Percentiles rank a stretch among this genome's conserved stretches.
phyloP scores from a whole-genome alignment of 2,113 vertebrate species.

The Myotis davidii region DNA sequence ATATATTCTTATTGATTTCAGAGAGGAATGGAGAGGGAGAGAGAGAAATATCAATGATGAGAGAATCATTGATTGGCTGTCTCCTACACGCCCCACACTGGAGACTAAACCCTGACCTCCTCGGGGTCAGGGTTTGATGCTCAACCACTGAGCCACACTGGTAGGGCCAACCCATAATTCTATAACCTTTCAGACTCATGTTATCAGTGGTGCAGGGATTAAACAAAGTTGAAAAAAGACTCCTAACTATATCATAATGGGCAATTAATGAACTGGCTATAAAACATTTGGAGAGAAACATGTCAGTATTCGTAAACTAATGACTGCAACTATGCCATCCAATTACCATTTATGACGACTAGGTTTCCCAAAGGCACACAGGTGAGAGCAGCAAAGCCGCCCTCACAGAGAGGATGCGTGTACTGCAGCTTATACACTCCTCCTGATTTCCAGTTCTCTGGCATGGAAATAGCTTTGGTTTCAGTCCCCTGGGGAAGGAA shows the following conservation, averaged over 20 bases:
- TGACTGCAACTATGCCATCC: fast-evolving
- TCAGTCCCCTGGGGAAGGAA: slow-evolving; percentile 81
- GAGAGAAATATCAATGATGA: too few species aligned
- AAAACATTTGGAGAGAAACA: background rate
- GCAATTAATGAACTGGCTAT: background rate
- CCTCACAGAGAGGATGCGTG: slow-evolving; percentile 90
- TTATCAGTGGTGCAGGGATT: background rate
- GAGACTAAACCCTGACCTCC: too few species aligned
- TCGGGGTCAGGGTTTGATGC: too few species aligned
- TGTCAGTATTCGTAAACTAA: background rate
- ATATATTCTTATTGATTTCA: too few species aligned
- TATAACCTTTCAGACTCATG: background rate
- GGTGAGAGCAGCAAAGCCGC: slow-evolving; percentile 87
- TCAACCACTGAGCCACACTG: too few species aligned
- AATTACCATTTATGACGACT: slow-evolving; percentile 91
- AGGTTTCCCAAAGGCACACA: slow-evolving; percentile 91
- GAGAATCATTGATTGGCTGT: too few species aligned
- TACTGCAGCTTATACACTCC: slow-evolving; percentile 92
- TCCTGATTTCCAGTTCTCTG: slow-evolving; percentile 88
- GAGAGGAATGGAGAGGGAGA: too few species aligned
- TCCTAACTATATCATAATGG: background rate
- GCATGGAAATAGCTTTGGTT: slow-evolving; percentile 88
- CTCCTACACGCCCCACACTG: too few species aligned
- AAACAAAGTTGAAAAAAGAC: background rate
- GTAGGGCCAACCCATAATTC: background rate